These are phyloP conservation scores for Phasianus colchicus DNA, from an alignment of 2,113 vertebrate species.

Conservation along the genomic window DNA sequence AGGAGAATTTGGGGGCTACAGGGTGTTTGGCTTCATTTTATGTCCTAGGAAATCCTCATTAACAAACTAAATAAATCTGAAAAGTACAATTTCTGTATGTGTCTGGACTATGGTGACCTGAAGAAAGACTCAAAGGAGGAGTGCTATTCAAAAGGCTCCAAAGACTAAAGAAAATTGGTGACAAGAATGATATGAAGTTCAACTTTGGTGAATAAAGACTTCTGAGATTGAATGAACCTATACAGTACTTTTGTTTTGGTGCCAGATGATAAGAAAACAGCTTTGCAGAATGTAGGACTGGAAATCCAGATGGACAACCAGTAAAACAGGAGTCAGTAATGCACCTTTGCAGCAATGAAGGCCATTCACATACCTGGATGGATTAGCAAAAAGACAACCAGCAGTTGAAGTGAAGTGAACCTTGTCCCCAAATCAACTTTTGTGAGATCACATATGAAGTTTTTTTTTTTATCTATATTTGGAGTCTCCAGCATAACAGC, in stretches of 20 bases:
- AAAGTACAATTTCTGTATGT: rapidly evolving
- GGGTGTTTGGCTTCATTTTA: not conserved
- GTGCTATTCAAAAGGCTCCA: not conserved
- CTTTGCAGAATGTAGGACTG: not conserved
- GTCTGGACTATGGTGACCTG: not conserved
- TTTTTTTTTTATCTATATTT: not conserved
- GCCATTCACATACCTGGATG: not conserved
- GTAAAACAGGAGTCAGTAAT: too few relatives aligned
- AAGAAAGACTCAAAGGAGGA: not conserved
- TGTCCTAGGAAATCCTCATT: not conserved
- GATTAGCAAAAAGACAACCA: not conserved
- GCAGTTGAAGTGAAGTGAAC: not conserved
- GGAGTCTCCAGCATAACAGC: not conserved
- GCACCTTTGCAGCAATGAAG: not conserved
- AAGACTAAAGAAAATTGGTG: not conserved
- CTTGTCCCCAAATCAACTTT: not conserved
- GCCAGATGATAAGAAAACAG: not conserved
- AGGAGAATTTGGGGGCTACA: not conserved
- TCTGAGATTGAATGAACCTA: not conserved
- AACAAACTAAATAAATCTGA: not conserved
- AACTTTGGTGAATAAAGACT: not conserved
- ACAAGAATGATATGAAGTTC: not conserved
- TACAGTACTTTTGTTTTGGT: not conserved
- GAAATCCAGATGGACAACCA: not conserved
- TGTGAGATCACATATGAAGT: not conserved